These are phyloP conservation scores for Brevipalpus yothersi DNA, from an alignment of 1,140 invertebrate genomes.

Conservation along the genomic window DNA sequence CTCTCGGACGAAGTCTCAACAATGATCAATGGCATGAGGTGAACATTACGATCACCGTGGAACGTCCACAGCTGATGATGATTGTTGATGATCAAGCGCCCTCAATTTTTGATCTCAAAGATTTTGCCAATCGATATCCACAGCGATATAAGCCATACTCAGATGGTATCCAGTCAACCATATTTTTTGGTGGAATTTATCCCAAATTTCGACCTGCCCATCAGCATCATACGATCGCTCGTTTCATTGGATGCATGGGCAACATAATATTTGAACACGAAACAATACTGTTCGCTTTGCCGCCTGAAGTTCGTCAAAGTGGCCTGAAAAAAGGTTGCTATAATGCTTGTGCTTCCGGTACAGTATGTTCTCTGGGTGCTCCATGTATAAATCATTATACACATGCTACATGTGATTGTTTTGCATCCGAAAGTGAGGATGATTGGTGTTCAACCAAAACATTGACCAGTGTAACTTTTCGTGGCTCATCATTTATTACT, in stretches of 20 bases:
- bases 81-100: slow-evolving; percentile 37
- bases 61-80: slow-evolving; percentile 47
- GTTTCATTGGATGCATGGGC: slow-evolving; percentile 68
- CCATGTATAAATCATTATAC: slow-evolving; percentile 70
- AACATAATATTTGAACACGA: slow-evolving; percentile 54
- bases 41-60: slow-evolving; percentile 53
- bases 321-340: slow-evolving; percentile 15
- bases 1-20: slow-evolving; percentile 33
- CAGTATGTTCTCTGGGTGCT: slow-evolving; percentile 54
- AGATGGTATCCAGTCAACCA: not conserved
- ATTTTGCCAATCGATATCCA: not conserved
- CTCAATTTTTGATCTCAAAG: not conserved
- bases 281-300: slow-evolving; percentile 49
- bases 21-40: slow-evolving; percentile 69
- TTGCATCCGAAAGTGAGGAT: slow-evolving; percentile 68
- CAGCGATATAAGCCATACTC: not conserved
- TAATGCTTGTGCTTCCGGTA: slow-evolving; percentile 42
- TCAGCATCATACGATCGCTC: slow-evolving; percentile 69
- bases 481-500: slow-evolving; percentile 71
- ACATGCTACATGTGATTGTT: slow-evolving; percentile 60
- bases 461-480: slow-evolving; percentile 55
- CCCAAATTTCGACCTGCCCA: slow-evolving; percentile 48
- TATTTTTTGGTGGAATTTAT: slow-evolving; percentile 32
- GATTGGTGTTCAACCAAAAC: slow-evolving; percentile 43
- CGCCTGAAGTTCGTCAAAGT: slow-evolving; percentile 48